Conservation (phyloP, 2,797 vertebrate genomes). For the Acanthurus tractus region DNA sequence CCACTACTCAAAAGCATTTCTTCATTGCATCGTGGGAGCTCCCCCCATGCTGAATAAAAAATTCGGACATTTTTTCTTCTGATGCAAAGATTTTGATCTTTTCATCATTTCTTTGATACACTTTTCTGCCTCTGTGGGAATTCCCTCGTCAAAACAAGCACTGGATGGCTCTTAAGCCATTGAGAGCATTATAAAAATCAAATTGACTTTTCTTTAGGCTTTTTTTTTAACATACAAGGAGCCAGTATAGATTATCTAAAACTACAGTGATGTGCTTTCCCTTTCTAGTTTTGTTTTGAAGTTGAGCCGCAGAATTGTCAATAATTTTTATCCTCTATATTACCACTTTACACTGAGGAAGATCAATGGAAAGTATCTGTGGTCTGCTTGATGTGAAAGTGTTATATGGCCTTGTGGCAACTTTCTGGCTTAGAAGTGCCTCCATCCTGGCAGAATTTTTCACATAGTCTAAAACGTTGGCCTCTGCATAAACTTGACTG, state of each 20-base stretch:
- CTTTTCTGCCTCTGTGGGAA: slow-evolving; percentile 7
- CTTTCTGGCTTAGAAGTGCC: not conserved
- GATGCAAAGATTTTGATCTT: slow-evolving; percentile 3
- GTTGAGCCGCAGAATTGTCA: slow-evolving; percentile 24
- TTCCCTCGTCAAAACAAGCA: not conserved
- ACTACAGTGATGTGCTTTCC: not conserved
- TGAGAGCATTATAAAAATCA: slow-evolving; percentile 8
- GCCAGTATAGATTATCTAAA: slow-evolving; percentile 11
- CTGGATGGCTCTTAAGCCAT: slow-evolving; percentile 10
- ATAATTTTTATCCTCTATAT: slow-evolving; percentile 12
- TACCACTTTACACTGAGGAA: slow-evolving; percentile 6
- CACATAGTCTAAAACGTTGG: slow-evolving; percentile 1
- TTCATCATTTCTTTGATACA: slow-evolving; percentile 13
- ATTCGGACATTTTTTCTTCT: slow-evolving; percentile 4
- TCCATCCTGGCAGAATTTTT: slow-evolving; percentile 5
- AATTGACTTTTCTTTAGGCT: not conserved
- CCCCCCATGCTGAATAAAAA: slow-evolving; percentile 1
- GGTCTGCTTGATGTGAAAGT: slow-evolving; percentile 20
- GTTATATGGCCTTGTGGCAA: slow-evolving; percentile 10
- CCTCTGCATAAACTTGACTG: not conserved
- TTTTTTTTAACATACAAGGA: slow-evolving; percentile 3
- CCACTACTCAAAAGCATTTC: not conserved
- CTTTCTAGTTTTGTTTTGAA: slow-evolving; percentile 31
- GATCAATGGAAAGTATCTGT: not conserved
- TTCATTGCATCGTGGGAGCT: not conserved